These are phyloP conservation scores for Manis crassicaudata DNA, from an alignment of 2,797 vertebrate species.

Conservation along the genomic window DNA sequence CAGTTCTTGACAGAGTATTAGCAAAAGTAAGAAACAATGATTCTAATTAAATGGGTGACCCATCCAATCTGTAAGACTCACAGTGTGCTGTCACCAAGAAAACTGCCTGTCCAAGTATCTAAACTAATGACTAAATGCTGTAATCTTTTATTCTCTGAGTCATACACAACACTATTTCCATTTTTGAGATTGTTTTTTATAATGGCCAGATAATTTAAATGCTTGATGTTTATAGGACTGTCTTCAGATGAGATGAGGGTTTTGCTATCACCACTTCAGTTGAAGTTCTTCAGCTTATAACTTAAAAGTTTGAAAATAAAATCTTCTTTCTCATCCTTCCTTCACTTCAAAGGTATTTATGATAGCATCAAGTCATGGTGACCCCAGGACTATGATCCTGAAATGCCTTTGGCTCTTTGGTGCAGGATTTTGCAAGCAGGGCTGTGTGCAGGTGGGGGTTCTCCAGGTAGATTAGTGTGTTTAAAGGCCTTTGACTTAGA, in stretches of 20 bases:
- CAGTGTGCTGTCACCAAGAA: neutral
- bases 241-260: conserved; percentile 13
- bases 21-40: conserved; percentile 18
- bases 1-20: conserved; percentile 12
- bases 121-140: conserved; percentile 8
- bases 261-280: neutral
- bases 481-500: conserved; percentile 27
- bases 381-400: neutral
- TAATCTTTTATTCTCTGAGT: conserved; percentile 47
- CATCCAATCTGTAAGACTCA: conserved; percentile 6
- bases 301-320: neutral
- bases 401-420: neutral
- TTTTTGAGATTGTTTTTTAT: conserved; percentile 28
- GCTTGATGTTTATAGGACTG: neutral
- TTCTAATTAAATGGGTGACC: conserved; percentile 48
- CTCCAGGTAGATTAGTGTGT: neutral
- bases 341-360: conserved; percentile 23
- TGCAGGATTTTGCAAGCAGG: neutral
- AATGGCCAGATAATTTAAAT: neutral
- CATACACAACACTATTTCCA: conserved; percentile 20
- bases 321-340: neutral
- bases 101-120: neutral
- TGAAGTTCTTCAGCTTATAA: conserved; percentile 24
- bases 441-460: neutral
- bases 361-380: neutral